phyloP scores from a whole-genome alignment of 2,797 vertebrate genomes.

The Galago senegalensis region DNA sequence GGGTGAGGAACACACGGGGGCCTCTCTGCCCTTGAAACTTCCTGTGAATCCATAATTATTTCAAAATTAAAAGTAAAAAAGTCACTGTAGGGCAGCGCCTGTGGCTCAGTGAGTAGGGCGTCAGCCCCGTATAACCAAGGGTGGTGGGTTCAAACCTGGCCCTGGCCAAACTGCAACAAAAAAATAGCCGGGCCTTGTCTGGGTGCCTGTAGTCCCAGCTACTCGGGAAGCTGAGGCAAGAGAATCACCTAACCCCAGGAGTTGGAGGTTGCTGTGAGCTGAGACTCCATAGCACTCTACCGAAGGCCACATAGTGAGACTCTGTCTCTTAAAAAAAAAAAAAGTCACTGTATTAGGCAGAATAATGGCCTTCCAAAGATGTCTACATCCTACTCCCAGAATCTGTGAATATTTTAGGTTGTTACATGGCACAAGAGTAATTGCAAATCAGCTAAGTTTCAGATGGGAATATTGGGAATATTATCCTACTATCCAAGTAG shows the following conservation, averaged over 20 bases:
- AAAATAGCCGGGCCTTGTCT: too few species aligned
- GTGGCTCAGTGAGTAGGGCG: too few species aligned
- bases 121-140: too few species aligned
- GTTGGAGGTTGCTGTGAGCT: too few species aligned
- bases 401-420: conserved; percentile 45
- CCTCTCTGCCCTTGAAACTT: conserved; percentile 37
- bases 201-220: too few species aligned
- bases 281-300: too few species aligned
- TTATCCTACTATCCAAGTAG: background rate
- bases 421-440: background rate
- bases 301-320: too few species aligned
- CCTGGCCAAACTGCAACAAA: too few species aligned
- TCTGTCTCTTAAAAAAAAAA: background rate
- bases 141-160: too few species aligned
- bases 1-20: background rate
- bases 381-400: background rate
- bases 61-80: conserved; percentile 52
- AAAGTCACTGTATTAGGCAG: conserved; percentile 21
- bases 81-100: too few species aligned
- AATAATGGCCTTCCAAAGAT: conserved; percentile 30
- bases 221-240: too few species aligned
- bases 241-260: too few species aligned
- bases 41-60: conserved; percentile 48
- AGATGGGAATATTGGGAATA: conserved; percentile 17
- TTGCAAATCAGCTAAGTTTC: background rate